phyloP scores from a whole-genome alignment of 1,140 invertebrate genomes.

The Cardiocondyla obscurior region DNA sequence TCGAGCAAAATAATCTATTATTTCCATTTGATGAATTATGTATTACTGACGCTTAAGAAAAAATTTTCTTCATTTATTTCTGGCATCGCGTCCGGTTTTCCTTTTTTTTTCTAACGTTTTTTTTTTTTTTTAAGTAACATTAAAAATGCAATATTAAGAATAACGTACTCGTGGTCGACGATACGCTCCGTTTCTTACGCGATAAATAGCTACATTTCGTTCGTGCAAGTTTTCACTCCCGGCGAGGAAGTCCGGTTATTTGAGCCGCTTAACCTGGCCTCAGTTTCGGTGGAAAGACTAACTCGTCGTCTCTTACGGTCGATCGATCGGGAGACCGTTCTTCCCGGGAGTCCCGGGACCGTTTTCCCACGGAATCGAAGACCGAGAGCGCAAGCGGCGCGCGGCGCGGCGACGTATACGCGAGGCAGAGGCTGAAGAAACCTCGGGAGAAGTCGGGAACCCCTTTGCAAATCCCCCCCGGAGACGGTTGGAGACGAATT shows the following conservation, averaged over 20 bases:
- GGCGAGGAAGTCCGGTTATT: neutral
- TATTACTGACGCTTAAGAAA: neutral
- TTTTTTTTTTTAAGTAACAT: too few relatives aligned
- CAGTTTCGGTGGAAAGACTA: neutral
- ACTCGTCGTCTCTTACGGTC: conserved; percentile 17
- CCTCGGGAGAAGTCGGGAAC: conserved; percentile 4
- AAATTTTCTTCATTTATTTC: neutral
- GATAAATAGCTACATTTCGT: conserved; percentile 6
- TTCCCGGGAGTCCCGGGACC: neutral
- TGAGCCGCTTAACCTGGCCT: neutral
- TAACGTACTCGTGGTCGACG: neutral
- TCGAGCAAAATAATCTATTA: neutral
- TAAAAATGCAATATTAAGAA: too few relatives aligned
- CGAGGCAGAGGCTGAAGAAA: conserved; percentile 4
- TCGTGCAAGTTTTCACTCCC: neutral
- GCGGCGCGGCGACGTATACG: neutral
- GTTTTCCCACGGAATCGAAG: conserved; percentile 10
- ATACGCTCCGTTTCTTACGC: neutral
- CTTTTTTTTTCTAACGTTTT: neutral
- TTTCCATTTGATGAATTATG: neutral
- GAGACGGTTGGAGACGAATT: conserved; percentile 44
- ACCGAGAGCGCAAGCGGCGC: neutral
- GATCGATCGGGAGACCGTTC: neutral
- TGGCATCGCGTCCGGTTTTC: neutral
- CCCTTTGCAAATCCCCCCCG: neutral